phyloP scores from a whole-genome alignment of 2,888 invertebrate genomes.

The Oligia fasciuncula region DNA sequence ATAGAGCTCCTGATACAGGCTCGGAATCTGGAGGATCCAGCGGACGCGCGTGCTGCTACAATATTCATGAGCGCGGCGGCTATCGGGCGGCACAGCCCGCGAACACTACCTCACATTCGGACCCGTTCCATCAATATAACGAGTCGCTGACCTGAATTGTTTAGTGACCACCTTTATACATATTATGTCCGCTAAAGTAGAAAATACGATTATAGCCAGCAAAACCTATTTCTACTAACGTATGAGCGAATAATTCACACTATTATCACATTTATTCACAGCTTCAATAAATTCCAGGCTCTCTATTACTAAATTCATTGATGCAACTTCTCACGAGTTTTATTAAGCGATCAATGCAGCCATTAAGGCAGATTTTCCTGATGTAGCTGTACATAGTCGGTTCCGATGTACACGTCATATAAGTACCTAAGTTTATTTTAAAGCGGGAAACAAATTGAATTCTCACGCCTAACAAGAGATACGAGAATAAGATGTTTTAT shows the following conservation, averaged over 20 bases:
- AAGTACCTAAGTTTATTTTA: conserved; percentile 11
- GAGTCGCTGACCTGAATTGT: conserved; percentile 83
- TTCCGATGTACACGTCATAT: conserved; percentile 23
- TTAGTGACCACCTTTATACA: conserved; percentile 78
- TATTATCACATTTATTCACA: conserved; percentile 42
- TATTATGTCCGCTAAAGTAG: conserved; percentile 62
- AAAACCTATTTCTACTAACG: conserved; percentile 54
- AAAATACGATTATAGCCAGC: conserved; percentile 65
- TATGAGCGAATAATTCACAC: conserved; percentile 48
- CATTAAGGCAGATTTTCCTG: conserved; percentile 21
- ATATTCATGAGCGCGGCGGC: conserved; percentile 82
- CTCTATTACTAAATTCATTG: conserved; percentile 23
- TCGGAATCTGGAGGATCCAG: conserved; percentile 80
- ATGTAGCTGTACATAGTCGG: background rate
- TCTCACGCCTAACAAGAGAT: conserved; percentile 35
- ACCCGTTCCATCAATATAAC: conserved; percentile 83
- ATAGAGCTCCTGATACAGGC: conserved; percentile 75
- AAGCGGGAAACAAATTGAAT: conserved; percentile 53
- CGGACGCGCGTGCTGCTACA: conserved; percentile 79
- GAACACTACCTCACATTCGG: conserved; percentile 80
- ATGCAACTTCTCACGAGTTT: conserved; percentile 29
- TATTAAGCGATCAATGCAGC: conserved; percentile 33
- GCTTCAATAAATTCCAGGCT: conserved; percentile 34
- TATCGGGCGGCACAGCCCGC: conserved; percentile 69
- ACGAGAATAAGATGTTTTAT: conserved; percentile 41